These are phyloP conservation scores for Pseudocheirus occidentalis DNA, from an alignment of 2,797 vertebrate species.

Conservation along the genomic window DNA sequence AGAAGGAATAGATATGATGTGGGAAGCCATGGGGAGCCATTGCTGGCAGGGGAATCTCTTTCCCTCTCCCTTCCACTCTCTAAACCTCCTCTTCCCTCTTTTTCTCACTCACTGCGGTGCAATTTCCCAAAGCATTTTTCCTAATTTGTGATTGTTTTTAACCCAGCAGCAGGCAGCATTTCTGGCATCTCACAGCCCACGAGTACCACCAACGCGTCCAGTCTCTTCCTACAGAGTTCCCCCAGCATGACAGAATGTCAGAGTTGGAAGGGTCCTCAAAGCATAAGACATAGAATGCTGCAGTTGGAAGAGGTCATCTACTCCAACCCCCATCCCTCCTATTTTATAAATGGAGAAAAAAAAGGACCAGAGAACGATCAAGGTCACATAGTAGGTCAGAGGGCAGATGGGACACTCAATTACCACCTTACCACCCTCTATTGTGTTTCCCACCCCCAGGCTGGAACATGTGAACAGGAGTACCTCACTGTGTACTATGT, in stretches of 20 bases:
- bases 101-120: conserved; percentile 52
- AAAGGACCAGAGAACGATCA: neutral
- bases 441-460: neutral
- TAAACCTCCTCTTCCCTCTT: conserved; percentile 61
- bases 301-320: neutral
- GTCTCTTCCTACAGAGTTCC: neutral
- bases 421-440: neutral
- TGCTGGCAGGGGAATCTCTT: conserved; percentile 40
- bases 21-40: conserved; percentile 40
- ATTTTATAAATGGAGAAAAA: neutral
- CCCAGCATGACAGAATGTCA: neutral
- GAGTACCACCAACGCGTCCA: conserved; percentile 39
- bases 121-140: conserved; percentile 75
- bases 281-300: neutral
- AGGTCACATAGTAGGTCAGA: neutral
- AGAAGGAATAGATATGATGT: conserved; percentile 37
- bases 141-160: conserved; percentile 78
- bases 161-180: conserved; percentile 67
- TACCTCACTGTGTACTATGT: neutral
- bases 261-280: neutral
- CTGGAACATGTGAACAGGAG: neutral
- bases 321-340: neutral
- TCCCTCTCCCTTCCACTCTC: conserved; percentile 15
- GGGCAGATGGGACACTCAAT: neutral
- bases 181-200: conserved; percentile 63